phyloP scores from a whole-genome alignment of 2,888 invertebrate species.

The Athetis lepigone region DNA sequence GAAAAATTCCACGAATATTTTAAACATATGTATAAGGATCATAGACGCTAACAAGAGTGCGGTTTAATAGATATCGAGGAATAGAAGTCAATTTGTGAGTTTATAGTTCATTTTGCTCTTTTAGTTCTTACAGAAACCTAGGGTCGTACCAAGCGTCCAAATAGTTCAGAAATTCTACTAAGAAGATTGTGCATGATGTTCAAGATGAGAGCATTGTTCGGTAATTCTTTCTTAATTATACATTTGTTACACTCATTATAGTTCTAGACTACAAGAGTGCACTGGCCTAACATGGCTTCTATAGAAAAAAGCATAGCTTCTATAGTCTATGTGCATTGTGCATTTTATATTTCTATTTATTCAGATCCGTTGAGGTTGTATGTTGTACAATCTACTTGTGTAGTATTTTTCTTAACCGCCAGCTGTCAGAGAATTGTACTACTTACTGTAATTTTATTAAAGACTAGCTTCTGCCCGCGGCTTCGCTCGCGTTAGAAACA shows the following conservation, averaged over 20 bases:
- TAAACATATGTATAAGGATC: background rate
- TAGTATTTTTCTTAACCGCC: background rate
- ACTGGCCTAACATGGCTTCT: constrained; percentile 31
- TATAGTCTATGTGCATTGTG: background rate
- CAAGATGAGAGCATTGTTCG: constrained; percentile 6
- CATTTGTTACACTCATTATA: constrained; percentile 28
- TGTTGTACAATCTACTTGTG: background rate
- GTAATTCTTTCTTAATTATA: constrained; percentile 20
- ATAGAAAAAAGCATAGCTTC: constrained; percentile 19
- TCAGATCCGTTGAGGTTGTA: constrained; percentile 1
- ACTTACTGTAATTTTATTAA: no score
- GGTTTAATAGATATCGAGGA: background rate
- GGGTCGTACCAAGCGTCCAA: background rate
- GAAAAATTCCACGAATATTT: background rate
- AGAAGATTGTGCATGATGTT: background rate
- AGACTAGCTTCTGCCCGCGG: no score
- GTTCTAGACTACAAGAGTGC: constrained; percentile 50
- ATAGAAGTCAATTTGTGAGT: background rate
- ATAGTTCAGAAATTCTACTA: background rate
- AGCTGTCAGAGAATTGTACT: no score
- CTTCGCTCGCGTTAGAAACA: no score
- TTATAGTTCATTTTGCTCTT: background rate
- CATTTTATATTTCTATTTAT: constrained; percentile 27
- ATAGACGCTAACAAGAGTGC: background rate
- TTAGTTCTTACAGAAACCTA: background rate